A percentile compares a stretch with the other conserved stretches of the same genome.
These are phyloP conservation scores for Triplophysa bombifrons DNA, from an alignment of 2,797 vertebrate species.

Conservation along the genomic window DNA sequence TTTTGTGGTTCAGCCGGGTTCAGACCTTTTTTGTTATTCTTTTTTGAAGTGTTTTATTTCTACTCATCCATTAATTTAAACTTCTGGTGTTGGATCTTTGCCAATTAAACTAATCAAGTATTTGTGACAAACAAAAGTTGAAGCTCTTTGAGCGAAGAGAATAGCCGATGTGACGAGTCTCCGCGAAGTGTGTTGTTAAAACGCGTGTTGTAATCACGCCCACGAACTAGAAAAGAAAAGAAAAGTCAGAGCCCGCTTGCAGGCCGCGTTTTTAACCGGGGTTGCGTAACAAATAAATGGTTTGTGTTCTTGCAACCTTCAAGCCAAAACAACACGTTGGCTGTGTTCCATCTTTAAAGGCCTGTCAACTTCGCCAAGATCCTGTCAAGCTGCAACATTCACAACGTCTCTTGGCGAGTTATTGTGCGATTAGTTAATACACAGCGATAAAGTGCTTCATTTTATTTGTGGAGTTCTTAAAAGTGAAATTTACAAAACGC, in stretches of 20 bases:
- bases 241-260: conserved; percentile 63
- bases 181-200: conserved; percentile 63
- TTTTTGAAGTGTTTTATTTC: not conserved
- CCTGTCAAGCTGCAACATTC: conserved; percentile 72
- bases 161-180: conserved; percentile 48
- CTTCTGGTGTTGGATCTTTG: conserved; percentile 53
- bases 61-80: conserved; percentile 10
- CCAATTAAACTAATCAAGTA: conserved; percentile 61
- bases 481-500: conserved; percentile 44
- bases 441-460: conserved; percentile 69
- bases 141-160: conserved; percentile 1
- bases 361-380: conserved; percentile 76
- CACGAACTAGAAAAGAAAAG: conserved; percentile 63
- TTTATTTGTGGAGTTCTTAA: conserved; percentile 39
- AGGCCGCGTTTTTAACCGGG: conserved; percentile 61
- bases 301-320: conserved; percentile 67
- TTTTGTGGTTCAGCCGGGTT: not conserved
- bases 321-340: conserved; percentile 73
- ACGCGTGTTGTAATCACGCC: conserved; percentile 60
- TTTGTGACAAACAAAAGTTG: conserved; percentile 51
- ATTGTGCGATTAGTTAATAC: conserved; percentile 72
- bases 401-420: conserved; percentile 70
- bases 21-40: conserved; percentile 5
- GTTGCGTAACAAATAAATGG: conserved; percentile 75
- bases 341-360: conserved; percentile 70